A percentile compares a stretch with the other conserved stretches of the same genome.
These are phyloP conservation scores for Oreocharis arfaki DNA, from an alignment of 2,113 vertebrate genomes.

Conservation along the genomic window DNA sequence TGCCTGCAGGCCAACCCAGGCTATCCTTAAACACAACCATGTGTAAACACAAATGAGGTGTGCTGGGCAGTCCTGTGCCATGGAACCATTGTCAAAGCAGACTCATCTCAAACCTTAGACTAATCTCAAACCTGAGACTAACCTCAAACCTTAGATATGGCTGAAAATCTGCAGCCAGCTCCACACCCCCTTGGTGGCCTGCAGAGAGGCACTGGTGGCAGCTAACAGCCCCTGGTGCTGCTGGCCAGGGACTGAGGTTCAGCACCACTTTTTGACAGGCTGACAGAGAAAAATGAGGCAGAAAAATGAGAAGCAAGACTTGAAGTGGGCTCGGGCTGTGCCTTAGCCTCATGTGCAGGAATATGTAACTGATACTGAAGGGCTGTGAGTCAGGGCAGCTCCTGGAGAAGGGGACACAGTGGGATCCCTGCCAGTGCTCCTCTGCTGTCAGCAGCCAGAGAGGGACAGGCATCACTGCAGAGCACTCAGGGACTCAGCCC, in stretches of 20 bases:
- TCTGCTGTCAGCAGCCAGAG: neutral
- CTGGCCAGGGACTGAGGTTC: neutral
- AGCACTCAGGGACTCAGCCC: neutral
- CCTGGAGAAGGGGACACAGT: neutral
- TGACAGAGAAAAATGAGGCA: neutral
- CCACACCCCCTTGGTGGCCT: accelerated
- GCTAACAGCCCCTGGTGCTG: neutral
- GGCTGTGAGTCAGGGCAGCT: neutral
- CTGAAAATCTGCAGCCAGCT: neutral
- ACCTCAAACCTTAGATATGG: neutral
- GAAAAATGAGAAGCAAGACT: neutral
- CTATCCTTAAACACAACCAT: neutral
- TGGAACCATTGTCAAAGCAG: neutral
- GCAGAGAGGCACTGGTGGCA: neutral
- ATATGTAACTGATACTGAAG: neutral
- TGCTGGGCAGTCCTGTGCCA: neutral
- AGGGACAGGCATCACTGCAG: neutral
- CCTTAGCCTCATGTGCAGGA: neutral
- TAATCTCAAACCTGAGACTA: no score
- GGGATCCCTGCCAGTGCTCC: neutral
- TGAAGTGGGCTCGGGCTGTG: neutral
- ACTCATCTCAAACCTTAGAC: neutral
- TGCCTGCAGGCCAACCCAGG: neutral
- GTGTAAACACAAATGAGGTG: neutral
- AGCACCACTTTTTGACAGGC: accelerated